phyloP scores from a whole-genome alignment of 2,888 invertebrate species.

The Synergus laeviventris region DNA sequence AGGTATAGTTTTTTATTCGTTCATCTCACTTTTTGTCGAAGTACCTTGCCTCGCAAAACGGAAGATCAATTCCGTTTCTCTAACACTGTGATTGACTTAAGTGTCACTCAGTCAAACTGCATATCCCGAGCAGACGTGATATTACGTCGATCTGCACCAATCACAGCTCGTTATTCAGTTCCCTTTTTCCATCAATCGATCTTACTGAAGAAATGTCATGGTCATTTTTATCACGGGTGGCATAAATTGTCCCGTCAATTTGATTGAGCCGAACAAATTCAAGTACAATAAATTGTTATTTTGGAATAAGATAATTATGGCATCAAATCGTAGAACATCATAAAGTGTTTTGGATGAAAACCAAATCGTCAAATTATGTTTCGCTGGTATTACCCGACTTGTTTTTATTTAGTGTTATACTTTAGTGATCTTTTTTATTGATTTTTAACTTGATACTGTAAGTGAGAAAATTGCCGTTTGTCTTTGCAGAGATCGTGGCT shows the following conservation, averaged over 20 bases:
- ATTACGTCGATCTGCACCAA: constrained; percentile 35
- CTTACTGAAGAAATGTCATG: background rate
- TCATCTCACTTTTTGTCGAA: background rate
- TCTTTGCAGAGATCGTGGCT: background rate
- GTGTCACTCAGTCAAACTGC: constrained; percentile 54
- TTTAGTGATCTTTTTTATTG: background rate
- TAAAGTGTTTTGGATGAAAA: too few species aligned
- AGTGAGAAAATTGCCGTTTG: background rate
- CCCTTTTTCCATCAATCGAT: background rate
- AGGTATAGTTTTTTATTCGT: background rate
- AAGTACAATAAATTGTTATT: too few species aligned
- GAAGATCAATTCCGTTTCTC: background rate
- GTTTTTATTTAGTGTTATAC: background rate
- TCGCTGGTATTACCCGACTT: too few species aligned
- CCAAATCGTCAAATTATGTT: too few species aligned
- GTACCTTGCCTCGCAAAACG: background rate
- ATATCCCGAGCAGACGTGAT: constrained; percentile 38
- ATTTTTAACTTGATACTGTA: background rate
- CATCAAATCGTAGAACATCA: too few species aligned
- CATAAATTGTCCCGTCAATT: background rate
- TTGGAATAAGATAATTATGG: too few species aligned
- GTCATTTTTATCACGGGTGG: background rate
- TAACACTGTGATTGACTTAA: constrained; percentile 50
- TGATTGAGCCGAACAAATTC: too few species aligned
- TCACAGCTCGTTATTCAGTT: background rate